Conservation (phyloP, 1,140 invertebrate genomes). For the Brachionus manjavacas region DNA sequence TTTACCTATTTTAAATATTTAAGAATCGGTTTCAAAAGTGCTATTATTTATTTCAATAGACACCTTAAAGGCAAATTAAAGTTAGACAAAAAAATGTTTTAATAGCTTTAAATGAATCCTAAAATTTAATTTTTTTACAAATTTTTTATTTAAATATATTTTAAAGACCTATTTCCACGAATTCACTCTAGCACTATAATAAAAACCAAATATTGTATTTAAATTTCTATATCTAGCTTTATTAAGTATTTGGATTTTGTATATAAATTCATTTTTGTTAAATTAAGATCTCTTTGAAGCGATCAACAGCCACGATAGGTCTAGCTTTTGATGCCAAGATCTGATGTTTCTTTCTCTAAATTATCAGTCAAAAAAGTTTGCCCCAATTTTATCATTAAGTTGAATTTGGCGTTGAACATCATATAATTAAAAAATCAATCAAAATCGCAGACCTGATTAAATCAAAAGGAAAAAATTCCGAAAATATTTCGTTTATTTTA, state of each 20-base stretch:
- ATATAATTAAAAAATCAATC: slow-evolving; percentile 1
- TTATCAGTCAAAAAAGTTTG: neutral
- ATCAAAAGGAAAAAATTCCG: neutral
- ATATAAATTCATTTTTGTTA: neutral
- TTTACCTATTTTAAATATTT: slow-evolving; percentile 8
- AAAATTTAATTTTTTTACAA: too few species aligned
- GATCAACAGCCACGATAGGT: neutral
- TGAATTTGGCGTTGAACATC: neutral
- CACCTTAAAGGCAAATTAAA: too few species aligned
- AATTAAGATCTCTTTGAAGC: neutral
- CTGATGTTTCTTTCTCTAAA: neutral
- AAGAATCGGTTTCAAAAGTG: neutral
- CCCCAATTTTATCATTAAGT: neutral
- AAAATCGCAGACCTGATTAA: neutral
- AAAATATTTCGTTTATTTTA: neutral
- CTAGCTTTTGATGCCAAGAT: neutral
- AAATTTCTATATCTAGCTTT: neutral
- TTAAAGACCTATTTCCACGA: too few species aligned
- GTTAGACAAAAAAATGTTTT: too few species aligned
- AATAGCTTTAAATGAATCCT: too few species aligned
- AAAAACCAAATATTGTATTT: neutral
- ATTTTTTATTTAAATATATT: too few species aligned
- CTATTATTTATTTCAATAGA: neutral
- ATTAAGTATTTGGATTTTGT: neutral
- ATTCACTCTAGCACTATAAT: neutral